These are phyloP conservation scores for Telmatherina bonti DNA, from an alignment of 2,797 vertebrate species.

Conservation along the genomic window DNA sequence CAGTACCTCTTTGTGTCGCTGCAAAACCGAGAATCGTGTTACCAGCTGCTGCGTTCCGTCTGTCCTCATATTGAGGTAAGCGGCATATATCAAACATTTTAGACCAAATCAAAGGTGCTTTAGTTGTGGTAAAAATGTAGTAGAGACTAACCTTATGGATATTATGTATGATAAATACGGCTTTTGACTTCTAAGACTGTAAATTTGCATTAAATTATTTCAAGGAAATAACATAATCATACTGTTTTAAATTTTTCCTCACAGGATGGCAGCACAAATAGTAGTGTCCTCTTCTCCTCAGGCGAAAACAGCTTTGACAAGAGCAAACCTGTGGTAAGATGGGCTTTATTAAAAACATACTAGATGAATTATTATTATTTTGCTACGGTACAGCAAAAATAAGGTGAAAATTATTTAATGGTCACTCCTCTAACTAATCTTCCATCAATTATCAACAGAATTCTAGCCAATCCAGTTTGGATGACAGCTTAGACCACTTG, in stretches of 20 bases:
- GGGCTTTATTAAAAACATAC: neutral
- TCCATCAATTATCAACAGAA: constrained; percentile 68
- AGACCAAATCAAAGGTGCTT: neutral
- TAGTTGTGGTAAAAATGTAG: neutral
- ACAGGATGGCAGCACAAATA: constrained; percentile 81
- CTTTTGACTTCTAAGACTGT: neutral
- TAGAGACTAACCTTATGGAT: too few species aligned
- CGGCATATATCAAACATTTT: neutral
- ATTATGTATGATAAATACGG: neutral
- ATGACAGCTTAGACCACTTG: constrained; percentile 75
- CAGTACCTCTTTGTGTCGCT: constrained; percentile 89
- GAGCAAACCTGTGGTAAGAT: constrained; percentile 81
- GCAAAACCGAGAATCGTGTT: constrained; percentile 85
- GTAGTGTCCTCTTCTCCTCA: constrained; percentile 75
- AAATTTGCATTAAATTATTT: neutral
- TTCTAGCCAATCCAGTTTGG: constrained; percentile 83
- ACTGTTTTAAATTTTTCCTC: constrained; percentile 6
- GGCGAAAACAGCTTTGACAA: constrained; percentile 76
- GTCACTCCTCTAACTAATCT: neutral
- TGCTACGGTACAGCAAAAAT: neutral
- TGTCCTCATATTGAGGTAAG: constrained; percentile 86
- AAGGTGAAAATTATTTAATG: neutral
- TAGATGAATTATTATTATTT: neutral
- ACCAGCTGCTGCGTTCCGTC: constrained; percentile 84
- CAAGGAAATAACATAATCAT: neutral